Base-by-base conservation (phyloP, 2,888 invertebrate species). In the Leptodirus hochenwartii region DNA sequence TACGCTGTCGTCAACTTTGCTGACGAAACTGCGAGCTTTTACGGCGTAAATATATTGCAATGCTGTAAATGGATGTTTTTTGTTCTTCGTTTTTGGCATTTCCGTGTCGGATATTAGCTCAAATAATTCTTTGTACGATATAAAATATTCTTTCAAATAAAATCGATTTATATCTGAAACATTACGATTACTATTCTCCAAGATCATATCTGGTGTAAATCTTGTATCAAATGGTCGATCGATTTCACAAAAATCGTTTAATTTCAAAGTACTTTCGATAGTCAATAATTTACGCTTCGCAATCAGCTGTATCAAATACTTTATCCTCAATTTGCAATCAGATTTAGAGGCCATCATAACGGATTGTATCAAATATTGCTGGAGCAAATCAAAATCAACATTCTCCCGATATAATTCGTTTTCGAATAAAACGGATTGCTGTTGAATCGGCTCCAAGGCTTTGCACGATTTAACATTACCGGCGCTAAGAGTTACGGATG, bases 1-100 rank as follows among this genome's bases (percentile, higher is more conserved):
- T 15, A 73, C 53, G 0, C 66, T 61, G 44, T 63, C 56, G 42
- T 66, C 57, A 36, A 58, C 47, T 44, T 64, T 55, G 45, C 62
- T 56, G 15, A 55, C 50, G 38, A 61, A 43, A 41, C 51, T 49
- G 30, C 62, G 61, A 22, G 42, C 47, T 33, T 47, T 38, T 17
- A 51, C 43, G 3, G 46, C 35, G 3, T 54, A 47, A 37, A 62
- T 53, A 38, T 64, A 67, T 14, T 68, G 46, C 22, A 61, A 44
- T 10, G 64, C 36, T 1, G 60, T 55, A 22, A 63, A 50, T 28
- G 50, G 47, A 39, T 65, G 64, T 1, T 43, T 32, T 13, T 28
- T 12, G 27, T 31, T 25, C 6, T 17, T 13, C 13, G n/a, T 11
- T 5, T 24, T 30, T 17, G 10, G n/a, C n/a, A 10, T 12, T 10